phyloP scores from a whole-genome alignment of 2,797 vertebrate genomes.

The Labeo calbasu region DNA sequence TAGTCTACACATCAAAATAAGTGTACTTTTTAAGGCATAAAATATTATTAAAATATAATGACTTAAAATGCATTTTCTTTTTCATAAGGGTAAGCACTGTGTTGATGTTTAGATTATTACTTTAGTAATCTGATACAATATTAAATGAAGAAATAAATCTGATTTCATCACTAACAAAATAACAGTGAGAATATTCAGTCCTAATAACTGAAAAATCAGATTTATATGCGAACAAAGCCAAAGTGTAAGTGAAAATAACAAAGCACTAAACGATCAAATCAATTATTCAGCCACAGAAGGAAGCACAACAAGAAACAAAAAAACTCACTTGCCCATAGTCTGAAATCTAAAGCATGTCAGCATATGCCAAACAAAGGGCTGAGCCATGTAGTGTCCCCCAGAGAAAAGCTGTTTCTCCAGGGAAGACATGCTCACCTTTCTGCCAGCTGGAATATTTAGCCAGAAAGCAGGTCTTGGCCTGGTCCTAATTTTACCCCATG shows the following conservation, averaged over 20 bases:
- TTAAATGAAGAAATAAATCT: not conserved
- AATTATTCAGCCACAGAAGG: slow-evolving; percentile 47
- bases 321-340: not conserved
- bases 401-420: slow-evolving; percentile 23
- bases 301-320: slow-evolving; percentile 5
- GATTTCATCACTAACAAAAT: not conserved
- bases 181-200: not conserved
- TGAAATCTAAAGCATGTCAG: slow-evolving; percentile 36
- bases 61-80: not conserved
- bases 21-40: no score
- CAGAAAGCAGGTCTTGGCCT: slow-evolving; percentile 37
- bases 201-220: not conserved
- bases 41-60: not conserved
- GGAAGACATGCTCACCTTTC: slow-evolving; percentile 11
- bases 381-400: slow-evolving; percentile 18
- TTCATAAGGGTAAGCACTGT: not conserved
- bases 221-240: not conserved
- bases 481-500: slow-evolving; percentile 3
- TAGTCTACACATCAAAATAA: not conserved
- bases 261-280: slow-evolving; percentile 36
- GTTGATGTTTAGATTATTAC: not conserved
- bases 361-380: slow-evolving; percentile 22
- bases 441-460: slow-evolving; percentile 64
- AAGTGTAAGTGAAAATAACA: slow-evolving; percentile 2
- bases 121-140: not conserved